These are phyloP conservation scores for Crossaster papposus DNA, from an alignment of 53 echinoderm and acorn worm genomes.

Conservation along the genomic window DNA sequence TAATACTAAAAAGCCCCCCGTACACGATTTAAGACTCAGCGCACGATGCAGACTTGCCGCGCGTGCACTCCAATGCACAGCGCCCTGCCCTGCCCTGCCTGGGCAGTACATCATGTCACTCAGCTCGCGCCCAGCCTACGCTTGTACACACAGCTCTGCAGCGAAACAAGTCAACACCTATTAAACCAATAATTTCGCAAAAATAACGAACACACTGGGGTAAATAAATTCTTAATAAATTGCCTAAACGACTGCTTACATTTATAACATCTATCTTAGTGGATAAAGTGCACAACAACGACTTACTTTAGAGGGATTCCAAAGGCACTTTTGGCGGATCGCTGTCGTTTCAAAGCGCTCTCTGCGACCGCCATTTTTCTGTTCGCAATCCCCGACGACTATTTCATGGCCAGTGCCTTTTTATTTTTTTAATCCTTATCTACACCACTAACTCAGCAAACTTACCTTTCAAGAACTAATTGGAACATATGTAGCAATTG, in stretches of 20 bases:
- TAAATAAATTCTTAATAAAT: not conserved
- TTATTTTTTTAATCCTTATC: not conserved
- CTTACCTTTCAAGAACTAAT: not conserved
- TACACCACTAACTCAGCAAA: not conserved
- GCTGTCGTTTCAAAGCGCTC: slow-evolving; percentile 49
- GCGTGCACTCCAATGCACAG: too few species aligned
- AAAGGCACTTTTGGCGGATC: slow-evolving; percentile 47
- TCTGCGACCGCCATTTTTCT: slow-evolving; percentile 50
- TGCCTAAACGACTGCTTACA: not conserved
- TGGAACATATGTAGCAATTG: not conserved
- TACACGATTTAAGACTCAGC: too few species aligned
- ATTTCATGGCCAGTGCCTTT: slow-evolving; percentile 6
- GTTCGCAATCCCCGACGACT: slow-evolving; percentile 3
- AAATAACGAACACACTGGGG: not conserved
- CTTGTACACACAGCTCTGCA: too few species aligned
- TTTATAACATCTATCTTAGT: not conserved
- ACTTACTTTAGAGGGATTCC: slow-evolving; percentile 53
- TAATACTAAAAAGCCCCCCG: too few species aligned
- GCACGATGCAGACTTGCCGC: too few species aligned
- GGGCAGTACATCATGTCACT: too few species aligned
- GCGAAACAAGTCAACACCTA: not conserved
- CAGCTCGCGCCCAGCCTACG: too few species aligned
- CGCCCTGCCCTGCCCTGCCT: too few species aligned
- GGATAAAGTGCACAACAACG: not conserved
- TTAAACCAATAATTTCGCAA: not conserved